Evolutionary conservation across 2,797 vertebrate genomes (phyloP).

Genomic region (Poecilia wingei): DNA sequence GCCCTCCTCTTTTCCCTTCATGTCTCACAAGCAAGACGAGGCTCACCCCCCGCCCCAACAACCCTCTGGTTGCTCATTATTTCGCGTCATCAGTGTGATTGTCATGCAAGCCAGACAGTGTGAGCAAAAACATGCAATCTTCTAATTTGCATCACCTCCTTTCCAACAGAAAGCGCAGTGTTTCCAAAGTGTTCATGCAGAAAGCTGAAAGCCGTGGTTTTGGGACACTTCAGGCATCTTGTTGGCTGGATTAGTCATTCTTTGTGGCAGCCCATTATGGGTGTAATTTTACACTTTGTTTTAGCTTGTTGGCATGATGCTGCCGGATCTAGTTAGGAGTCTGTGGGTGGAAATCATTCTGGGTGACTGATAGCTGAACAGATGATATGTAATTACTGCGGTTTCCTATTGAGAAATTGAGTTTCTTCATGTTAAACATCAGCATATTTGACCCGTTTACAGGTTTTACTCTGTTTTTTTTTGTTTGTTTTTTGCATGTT

Average conservation of each 20-base stretch:
- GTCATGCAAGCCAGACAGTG: slow-evolving; percentile 69
- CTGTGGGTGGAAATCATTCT: slow-evolving; percentile 40
- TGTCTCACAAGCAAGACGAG: slow-evolving; percentile 51
- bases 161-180: slow-evolving; percentile 4
- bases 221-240: slow-evolving; percentile 7
- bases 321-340: slow-evolving; percentile 42
- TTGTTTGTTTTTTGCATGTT: background rate
- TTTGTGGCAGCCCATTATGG: slow-evolving; percentile 42
- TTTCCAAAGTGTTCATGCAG: slow-evolving; percentile 37
- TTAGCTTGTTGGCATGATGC: slow-evolving; percentile 44
- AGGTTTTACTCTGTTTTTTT: background rate
- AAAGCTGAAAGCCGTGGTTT: slow-evolving; percentile 10
- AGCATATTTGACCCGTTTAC: background rate
- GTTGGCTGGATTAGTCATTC: slow-evolving; percentile 32
- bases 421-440: slow-evolving; percentile 26
- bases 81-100: slow-evolving; percentile 75
- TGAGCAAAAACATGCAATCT: slow-evolving; percentile 63
- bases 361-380: slow-evolving; percentile 41
- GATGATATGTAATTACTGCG: slow-evolving; percentile 40
- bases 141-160: slow-evolving; percentile 60
- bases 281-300: slow-evolving; percentile 65
- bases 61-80: slow-evolving; percentile 65
- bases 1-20: slow-evolving; percentile 41
- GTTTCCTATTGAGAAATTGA: slow-evolving; percentile 34
- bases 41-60: slow-evolving; percentile 15